phyloP scores from a whole-genome alignment of 1,140 invertebrate genomes.

The Drosophila tani region DNA sequence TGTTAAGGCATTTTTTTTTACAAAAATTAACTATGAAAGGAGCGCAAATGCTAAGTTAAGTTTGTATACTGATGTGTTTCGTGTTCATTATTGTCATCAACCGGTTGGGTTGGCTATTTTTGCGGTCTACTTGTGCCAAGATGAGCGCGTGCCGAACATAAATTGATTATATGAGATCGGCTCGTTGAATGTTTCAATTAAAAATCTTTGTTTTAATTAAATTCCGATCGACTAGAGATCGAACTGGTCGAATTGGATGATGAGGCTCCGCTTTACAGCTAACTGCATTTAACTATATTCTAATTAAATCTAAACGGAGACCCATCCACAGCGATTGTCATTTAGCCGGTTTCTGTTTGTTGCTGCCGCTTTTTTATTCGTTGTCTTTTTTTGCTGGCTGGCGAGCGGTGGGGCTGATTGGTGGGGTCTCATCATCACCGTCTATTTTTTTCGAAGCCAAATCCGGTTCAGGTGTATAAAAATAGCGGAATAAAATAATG shows the following conservation, averaged over 20 bases:
- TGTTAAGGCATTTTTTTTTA: conserved; percentile 9
- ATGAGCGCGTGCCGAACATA: conserved; percentile 56
- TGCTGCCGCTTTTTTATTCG: conserved; percentile 23
- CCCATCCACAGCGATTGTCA: conserved; percentile 60
- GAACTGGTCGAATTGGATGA: conserved; percentile 9
- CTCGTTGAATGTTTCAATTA: conserved; percentile 9
- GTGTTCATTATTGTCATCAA: conserved; percentile 14
- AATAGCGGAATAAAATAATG: conserved; percentile 40
- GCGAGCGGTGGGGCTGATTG: conserved; percentile 20
- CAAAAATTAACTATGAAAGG: conserved; percentile 30
- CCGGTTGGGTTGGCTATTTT: conserved; percentile 50
- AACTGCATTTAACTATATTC: conserved; percentile 52
- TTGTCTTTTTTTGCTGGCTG: conserved; percentile 7
- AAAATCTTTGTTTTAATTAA: conserved; percentile 18
- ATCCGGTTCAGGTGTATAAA: conserved; percentile 50
- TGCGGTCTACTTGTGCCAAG: conserved; percentile 37
- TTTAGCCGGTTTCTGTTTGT: conserved; percentile 66
- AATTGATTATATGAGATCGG: conserved; percentile 6
- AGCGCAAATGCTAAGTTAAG: not conserved
- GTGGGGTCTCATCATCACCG: conserved; percentile 41
- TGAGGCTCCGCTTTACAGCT: not conserved
- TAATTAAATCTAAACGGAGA: conserved; percentile 46
- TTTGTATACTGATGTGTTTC: not conserved
- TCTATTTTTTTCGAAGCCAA: conserved; percentile 39
- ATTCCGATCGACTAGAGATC: not conserved